Evolutionary conservation across 2,888 invertebrate genomes (phyloP).

Genomic region (Patella pellucida): DNA sequence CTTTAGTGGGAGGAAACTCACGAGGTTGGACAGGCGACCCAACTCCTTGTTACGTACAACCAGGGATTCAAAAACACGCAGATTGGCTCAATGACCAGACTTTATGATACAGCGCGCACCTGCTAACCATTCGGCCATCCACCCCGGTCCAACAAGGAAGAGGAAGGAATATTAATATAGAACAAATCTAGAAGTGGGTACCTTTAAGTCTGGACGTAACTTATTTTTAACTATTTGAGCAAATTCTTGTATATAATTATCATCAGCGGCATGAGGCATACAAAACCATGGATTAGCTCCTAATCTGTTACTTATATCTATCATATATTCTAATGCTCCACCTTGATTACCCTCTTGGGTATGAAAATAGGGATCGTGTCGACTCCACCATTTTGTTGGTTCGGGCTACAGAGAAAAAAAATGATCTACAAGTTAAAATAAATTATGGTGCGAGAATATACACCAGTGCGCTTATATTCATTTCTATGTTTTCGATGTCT

Average conservation of each 20-base stretch:
- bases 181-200: conserved; percentile 10
- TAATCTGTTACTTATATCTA: conserved; percentile 44
- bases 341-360: conserved; percentile 46
- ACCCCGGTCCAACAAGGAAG: no score
- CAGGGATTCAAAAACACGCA: no score
- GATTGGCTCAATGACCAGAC: no score
- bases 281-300: conserved; percentile 55
- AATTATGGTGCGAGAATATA: not conserved
- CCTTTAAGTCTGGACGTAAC: conserved; percentile 49
- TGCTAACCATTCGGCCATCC: no score
- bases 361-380: conserved; percentile 37
- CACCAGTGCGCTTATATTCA: not conserved
- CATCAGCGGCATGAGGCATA: conserved; percentile 54
- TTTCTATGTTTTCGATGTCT: no score
- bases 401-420: conserved; percentile 41
- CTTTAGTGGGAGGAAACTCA: no score
- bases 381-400: conserved; percentile 45
- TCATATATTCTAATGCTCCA: conserved; percentile 47
- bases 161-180: no score
- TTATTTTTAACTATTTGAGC: conserved; percentile 40
- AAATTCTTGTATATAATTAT: conserved; percentile 47
- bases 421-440: not conserved
- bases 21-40: no score
- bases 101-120: no score
- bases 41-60: no score